Evolutionary conservation across 2,113 vertebrate species (phyloP).

Genomic region (Climacteris rufus): DNA sequence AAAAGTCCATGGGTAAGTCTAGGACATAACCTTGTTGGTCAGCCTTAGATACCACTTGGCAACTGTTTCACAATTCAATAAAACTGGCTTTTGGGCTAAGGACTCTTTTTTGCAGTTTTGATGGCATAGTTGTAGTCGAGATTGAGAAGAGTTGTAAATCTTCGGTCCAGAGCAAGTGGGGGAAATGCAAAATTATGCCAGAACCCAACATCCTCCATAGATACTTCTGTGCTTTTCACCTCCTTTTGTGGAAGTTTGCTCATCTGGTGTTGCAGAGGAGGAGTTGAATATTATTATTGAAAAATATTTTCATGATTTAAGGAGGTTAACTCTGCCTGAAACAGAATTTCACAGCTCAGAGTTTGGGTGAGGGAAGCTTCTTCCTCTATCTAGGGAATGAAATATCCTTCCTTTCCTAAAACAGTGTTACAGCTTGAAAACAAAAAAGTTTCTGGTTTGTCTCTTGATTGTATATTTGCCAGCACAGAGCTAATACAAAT

Average conservation of each 20-base stretch:
- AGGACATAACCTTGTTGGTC: background rate
- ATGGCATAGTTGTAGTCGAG: background rate
- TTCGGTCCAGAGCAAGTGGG: background rate
- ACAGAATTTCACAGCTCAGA: background rate
- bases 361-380: background rate
- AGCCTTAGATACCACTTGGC: background rate
- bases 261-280: background rate
- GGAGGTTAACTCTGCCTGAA: background rate
- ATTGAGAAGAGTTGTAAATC: background rate
- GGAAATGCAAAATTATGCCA: background rate
- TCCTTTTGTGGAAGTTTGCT: background rate
- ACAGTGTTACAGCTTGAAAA: background rate
- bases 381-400: background rate
- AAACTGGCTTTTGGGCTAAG: background rate
- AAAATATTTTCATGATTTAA: constrained; percentile 22
- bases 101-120: background rate
- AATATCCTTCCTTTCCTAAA: constrained; percentile 14
- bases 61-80: background rate
- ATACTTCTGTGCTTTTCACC: background rate
- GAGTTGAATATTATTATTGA: background rate
- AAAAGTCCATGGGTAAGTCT: constrained; percentile 2
- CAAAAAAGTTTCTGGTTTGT: constrained; percentile 30
- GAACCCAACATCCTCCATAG: background rate
- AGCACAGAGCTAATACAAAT: constrained; percentile 61
- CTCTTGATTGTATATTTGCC: constrained; percentile 57